These are phyloP conservation scores for Hermatobates lingyangjiaoensis DNA, from an alignment of 1,140 invertebrate genomes.

Conservation along the genomic window DNA sequence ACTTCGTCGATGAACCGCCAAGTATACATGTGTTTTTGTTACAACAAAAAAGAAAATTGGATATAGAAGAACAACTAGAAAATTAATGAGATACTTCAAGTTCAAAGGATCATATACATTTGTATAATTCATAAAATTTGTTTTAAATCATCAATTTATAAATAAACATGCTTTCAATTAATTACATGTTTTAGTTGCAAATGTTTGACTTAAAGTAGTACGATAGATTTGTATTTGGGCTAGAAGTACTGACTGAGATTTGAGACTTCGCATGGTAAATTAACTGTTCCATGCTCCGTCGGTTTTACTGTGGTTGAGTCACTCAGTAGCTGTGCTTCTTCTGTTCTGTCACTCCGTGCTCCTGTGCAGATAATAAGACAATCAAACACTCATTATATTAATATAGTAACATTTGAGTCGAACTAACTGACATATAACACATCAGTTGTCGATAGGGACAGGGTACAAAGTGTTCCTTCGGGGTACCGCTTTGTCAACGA, in stretches of 20 bases:
- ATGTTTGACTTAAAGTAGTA: not conserved
- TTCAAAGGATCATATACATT: not conserved
- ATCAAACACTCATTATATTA: no score
- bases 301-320: slow-evolving; percentile 48
- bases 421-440: no score
- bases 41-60: no score
- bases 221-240: not conserved
- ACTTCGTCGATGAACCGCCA: no score
- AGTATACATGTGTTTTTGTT: no score
- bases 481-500: no score
- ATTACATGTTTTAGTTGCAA: not conserved
- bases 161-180: not conserved
- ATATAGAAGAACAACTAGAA: not conserved
- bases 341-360: no score
- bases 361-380: no score
- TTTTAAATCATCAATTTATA: not conserved
- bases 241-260: slow-evolving; percentile 26
- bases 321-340: not conserved
- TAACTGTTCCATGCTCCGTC: slow-evolving; percentile 48
- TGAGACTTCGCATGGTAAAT: slow-evolving; percentile 47
- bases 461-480: no score
- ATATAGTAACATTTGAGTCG: no score
- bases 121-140: not conserved
- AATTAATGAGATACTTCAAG: not conserved
- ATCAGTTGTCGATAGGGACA: no score